A percentile compares a stretch with the other conserved stretches of the same genome.
Evolutionary conservation across 2,888 invertebrate species (phyloP).

Genomic region (Nephrotoma guestfalica): DNA sequence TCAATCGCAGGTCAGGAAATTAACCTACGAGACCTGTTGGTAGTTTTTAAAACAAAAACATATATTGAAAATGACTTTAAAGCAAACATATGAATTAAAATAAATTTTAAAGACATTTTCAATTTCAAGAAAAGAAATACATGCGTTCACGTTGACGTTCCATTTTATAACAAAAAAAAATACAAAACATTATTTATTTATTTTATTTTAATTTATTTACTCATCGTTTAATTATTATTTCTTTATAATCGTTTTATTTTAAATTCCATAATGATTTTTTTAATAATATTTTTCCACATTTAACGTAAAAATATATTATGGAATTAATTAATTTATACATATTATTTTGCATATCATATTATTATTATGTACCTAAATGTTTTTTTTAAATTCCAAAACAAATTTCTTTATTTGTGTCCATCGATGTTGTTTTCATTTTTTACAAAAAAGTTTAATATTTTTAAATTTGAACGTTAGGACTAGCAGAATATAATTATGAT

Average conservation of each 20-base stretch:
- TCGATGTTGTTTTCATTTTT: not conserved
- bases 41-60: constrained; percentile 11
- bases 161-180: not conserved
- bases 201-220: not conserved
- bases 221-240: not conserved
- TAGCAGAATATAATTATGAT: not conserved
- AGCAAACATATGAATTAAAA: not conserved
- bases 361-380: not conserved
- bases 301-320: not conserved
- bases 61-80: constrained; percentile 13
- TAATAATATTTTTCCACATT: not conserved
- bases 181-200: not conserved
- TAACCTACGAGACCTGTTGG: constrained; percentile 12
- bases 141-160: constrained; percentile 4
- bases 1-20: constrained; percentile 79
- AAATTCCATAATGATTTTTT: not conserved
- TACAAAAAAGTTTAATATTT: not conserved
- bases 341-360: not conserved
- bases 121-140: not conserved
- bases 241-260: not conserved
- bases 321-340: not conserved
- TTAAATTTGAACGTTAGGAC: not conserved
- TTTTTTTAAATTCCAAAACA: not conserved
- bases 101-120: constrained; percentile 3
- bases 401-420: not conserved